These are phyloP conservation scores for Cataglyphis cursor DNA, from an alignment of 2,888 invertebrate species.

Conservation along the genomic window DNA sequence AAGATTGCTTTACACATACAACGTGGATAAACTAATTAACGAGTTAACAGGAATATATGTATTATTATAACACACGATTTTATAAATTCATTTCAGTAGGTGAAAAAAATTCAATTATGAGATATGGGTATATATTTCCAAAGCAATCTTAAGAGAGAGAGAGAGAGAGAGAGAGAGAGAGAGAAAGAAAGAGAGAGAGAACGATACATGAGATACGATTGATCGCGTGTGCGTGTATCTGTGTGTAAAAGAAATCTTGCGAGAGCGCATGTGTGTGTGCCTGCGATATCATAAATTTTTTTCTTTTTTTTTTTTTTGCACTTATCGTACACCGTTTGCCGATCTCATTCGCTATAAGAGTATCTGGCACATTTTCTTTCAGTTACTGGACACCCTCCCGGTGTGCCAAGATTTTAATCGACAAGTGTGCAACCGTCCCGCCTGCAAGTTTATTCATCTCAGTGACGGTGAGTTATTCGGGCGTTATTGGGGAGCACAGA, in stretches of 20 bases:
- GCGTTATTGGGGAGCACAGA: background rate
- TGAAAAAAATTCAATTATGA: conserved; percentile 55
- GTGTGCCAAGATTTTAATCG: conserved; percentile 99
- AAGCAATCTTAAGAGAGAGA: conserved; percentile 18
- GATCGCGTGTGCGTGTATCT: conserved; percentile 53
- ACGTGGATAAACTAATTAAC: conserved; percentile 20
- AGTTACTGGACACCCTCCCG: conserved; percentile 99
- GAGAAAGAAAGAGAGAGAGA: background rate
- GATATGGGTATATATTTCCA: background rate
- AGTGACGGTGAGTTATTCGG: conserved; percentile 93
- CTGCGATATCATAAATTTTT: conserved; percentile 69
- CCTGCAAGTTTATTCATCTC: conserved; percentile 99
- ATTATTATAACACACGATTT: background rate
- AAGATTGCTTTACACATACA: background rate
- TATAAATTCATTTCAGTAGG: conserved; percentile 31
- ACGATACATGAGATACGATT: conserved; percentile 56
- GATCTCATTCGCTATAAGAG: conserved; percentile 77
- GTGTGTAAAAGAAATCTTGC: conserved; percentile 39
- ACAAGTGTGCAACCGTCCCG: conserved; percentile 97
- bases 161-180: background rate
- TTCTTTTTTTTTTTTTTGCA: conserved; percentile 66
- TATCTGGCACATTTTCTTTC: conserved; percentile 88
- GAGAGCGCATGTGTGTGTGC: conserved; percentile 50
- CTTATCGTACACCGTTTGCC: conserved; percentile 28
- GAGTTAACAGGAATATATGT: background rate